Percentiles rank a stretch among this genome's conserved stretches.
Evolutionary conservation across 2,888 invertebrate genomes (phyloP).

Genomic region (Dicranocentrus wangi): DNA sequence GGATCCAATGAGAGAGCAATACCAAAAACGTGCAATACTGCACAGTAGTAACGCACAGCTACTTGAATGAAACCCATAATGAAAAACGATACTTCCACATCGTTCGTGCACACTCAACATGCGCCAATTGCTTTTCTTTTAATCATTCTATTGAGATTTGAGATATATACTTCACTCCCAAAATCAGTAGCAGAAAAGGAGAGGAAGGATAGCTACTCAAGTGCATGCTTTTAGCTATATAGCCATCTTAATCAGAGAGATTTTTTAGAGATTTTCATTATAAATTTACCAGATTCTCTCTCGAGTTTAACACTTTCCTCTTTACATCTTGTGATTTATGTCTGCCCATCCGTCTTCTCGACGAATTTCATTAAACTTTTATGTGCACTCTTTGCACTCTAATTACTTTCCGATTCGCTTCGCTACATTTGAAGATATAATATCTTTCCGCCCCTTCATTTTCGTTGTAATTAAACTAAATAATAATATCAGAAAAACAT

Average conservation of each 20-base stretch:
- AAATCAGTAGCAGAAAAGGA: too few species aligned
- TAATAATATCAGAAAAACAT: constrained; percentile 14
- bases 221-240: too few species aligned
- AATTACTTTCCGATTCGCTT: constrained; percentile 59
- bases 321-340: constrained; percentile 33
- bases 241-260: constrained; percentile 6
- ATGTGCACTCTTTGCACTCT: constrained; percentile 45
- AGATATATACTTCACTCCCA: too few species aligned
- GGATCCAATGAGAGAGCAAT: background rate
- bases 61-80: too few species aligned
- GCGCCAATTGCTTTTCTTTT: too few species aligned
- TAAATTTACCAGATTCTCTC: constrained; percentile 17
- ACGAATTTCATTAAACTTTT: constrained; percentile 36
- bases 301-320: constrained; percentile 51
- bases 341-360: constrained; percentile 28
- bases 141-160: too few species aligned
- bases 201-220: too few species aligned
- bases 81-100: too few species aligned
- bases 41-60: too few species aligned
- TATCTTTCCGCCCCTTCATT: constrained; percentile 25
- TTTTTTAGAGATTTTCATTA: constrained; percentile 14
- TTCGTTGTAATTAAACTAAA: constrained; percentile 43
- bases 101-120: too few species aligned
- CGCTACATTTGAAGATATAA: constrained; percentile 40
- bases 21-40: too few species aligned